Evolutionary conservation across 1,140 invertebrate genomes (phyloP), one percentile per base, ranked within the genome.

Genomic region (Conus ventricosus): DNA sequence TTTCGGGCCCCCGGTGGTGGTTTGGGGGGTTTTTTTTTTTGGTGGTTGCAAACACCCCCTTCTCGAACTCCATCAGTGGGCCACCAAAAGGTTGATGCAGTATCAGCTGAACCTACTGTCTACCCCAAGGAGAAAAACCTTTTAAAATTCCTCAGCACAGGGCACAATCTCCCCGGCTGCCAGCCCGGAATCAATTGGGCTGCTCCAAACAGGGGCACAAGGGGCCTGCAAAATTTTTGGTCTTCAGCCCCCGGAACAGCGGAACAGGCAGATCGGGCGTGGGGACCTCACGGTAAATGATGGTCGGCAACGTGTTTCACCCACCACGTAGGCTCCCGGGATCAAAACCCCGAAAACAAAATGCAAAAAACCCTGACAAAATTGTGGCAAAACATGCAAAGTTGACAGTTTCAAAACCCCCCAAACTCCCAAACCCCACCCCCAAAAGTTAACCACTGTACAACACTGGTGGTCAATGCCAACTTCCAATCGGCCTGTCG

Each of bases 161-260:
- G 39, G 3, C 39, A 39, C 39, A 39, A 39, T n/a, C n/a, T n/a
- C 94, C 89, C 87, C 94, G 93, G 94, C 94, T 53, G 94, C 91
- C 10, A 95, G 86, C 15, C 94, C 94, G 92, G 91, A 15, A 94
- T 57, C 84, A 93, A 91, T 94, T 95, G 13, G 94, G 94, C 81
- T 95, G 94, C 88, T 94, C 94, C 20, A 95, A n/a, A 81, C 92
- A 92, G 11, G 91, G 91, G 89, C 92, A 92, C 13, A 92, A 20
- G 13, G 93, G 91, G 25, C 90, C 93, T 25, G 85, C 15, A 85
- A 90, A 92, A 23, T 91, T 87, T 17, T 82, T 89, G 3, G 94
- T 94, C 84, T 92, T 93, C 27, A 95, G 88, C 17, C 91, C 90
- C 83, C 93, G 88, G 17, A 95, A 55, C 76, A 95, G 93, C 55